Evolutionary conservation across 2,113 vertebrate species (phyloP).

Genomic region (Fulica atra): DNA sequence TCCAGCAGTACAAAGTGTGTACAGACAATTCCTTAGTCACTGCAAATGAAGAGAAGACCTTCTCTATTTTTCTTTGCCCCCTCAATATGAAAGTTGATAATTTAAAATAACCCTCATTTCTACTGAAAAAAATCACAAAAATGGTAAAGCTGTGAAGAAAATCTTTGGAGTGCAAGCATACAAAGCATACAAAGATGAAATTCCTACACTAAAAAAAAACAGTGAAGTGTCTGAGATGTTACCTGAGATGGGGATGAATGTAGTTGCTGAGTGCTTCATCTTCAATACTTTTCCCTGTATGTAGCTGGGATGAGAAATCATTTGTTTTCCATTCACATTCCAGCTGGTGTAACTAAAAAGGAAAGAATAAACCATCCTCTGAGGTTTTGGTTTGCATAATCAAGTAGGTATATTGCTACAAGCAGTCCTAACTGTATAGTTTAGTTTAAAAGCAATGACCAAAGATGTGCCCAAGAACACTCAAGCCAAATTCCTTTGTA

Average conservation of each 20-base stretch:
- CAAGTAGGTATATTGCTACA: background rate
- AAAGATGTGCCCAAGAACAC: background rate
- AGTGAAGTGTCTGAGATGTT: background rate
- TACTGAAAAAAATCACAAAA: background rate
- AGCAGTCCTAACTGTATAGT: background rate
- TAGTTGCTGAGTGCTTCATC: constrained; percentile 81
- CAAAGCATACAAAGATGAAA: background rate
- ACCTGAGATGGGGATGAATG: constrained; percentile 92
- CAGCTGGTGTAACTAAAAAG: constrained; percentile 83
- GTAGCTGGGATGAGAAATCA: constrained; percentile 83
- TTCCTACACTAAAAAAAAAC: background rate
- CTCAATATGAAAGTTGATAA: background rate
- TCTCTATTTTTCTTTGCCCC: background rate
- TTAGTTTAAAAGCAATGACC: background rate
- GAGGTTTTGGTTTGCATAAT: background rate
- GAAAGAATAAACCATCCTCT: background rate
- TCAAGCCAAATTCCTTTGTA: background rate
- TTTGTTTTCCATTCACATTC: constrained; percentile 89
- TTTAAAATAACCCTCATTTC: background rate
- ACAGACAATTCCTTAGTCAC: background rate
- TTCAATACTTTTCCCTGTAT: constrained; percentile 85
- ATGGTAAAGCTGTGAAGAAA: background rate
- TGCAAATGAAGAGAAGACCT: background rate
- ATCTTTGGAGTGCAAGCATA: background rate
- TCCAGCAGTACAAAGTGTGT: background rate